A percentile compares a stretch with the other conserved stretches of the same genome.
Conservation (phyloP, 1,140 invertebrate species). For the Lineus longissimus region DNA sequence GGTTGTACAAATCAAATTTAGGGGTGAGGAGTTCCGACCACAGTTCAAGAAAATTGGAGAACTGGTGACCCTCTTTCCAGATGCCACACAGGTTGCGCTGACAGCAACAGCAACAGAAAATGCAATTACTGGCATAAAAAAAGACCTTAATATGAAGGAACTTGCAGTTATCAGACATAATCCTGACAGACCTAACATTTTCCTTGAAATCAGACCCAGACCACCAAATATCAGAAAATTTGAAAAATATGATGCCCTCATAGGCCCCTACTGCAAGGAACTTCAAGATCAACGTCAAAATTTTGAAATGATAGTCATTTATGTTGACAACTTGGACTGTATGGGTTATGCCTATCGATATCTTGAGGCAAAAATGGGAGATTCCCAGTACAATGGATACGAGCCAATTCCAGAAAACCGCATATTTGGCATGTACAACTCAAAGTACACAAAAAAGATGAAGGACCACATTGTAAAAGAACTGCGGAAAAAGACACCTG, state of each 20-base stretch:
- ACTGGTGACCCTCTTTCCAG: slow-evolving; percentile 13
- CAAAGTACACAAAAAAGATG: slow-evolving; percentile 20
- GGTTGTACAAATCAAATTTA: slow-evolving; percentile 5
- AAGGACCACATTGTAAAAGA: slow-evolving; percentile 17
- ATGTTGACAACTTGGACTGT: slow-evolving; percentile 22
- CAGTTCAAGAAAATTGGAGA: slow-evolving; percentile 19
- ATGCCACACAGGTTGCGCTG: slow-evolving; percentile 2
- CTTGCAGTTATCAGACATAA: background rate
- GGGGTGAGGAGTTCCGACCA: slow-evolving; percentile 19
- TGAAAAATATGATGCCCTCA: slow-evolving; percentile 22
- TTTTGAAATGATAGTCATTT: slow-evolving; percentile 19
- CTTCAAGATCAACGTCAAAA: background rate
- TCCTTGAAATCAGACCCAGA: background rate
- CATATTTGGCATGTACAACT: slow-evolving; percentile 22
- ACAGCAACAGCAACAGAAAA: slow-evolving; percentile 13
- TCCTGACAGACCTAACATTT: slow-evolving; percentile 14
- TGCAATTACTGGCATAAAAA: slow-evolving; percentile 1
- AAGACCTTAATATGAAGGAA: slow-evolving; percentile 9
- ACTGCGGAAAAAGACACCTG: slow-evolving; percentile 16
- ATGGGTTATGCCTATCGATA: slow-evolving; percentile 25
- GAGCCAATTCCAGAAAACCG: slow-evolving; percentile 19
- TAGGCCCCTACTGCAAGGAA: slow-evolving; percentile 6
- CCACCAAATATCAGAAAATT: slow-evolving; percentile 16
- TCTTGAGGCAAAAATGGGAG: slow-evolving; percentile 5
- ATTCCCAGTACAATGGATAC: slow-evolving; percentile 9